These are phyloP conservation scores for Dinocampus coccinellae DNA, from an alignment of 2,888 invertebrate species.

Conservation along the genomic window DNA sequence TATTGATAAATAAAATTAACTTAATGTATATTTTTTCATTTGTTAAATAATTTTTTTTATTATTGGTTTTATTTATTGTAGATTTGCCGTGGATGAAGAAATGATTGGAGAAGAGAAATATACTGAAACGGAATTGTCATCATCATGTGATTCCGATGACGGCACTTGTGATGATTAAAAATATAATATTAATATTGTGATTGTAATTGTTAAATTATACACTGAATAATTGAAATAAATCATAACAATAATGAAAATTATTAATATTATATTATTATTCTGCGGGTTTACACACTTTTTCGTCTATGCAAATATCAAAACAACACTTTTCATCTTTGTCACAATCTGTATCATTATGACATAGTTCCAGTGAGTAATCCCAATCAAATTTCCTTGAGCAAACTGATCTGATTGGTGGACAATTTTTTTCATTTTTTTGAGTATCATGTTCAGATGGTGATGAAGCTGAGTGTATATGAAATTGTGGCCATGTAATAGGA, in stretches of 20 bases:
- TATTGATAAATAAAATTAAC: neutral
- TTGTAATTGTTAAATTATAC: neutral
- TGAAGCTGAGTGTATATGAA: conserved; percentile 25
- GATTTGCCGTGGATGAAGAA: conserved; percentile 54
- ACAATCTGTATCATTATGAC: conserved; percentile 49
- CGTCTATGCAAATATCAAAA: conserved; percentile 54
- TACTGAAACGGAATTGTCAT: conserved; percentile 55
- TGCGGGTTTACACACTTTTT: conserved; percentile 51
- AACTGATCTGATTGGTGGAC: conserved; percentile 49
- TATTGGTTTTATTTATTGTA: conserved; percentile 45
- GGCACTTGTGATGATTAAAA: conserved; percentile 25
- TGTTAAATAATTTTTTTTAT: neutral
- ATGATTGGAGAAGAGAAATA: conserved; percentile 52
- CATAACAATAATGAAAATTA: neutral
- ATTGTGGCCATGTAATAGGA: neutral
- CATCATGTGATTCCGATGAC: conserved; percentile 55
- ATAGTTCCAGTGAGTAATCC: conserved; percentile 45
- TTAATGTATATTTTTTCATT: neutral
- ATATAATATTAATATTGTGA: neutral
- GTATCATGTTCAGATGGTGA: conserved; percentile 17
- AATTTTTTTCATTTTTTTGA: conserved; percentile 39
- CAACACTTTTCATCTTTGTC: conserved; percentile 50
- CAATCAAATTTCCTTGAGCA: conserved; percentile 51
- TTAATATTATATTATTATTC: conserved; percentile 39
- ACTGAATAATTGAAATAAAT: conserved; percentile 11